Evolutionary conservation across 2,113 vertebrate species (phyloP).

Genomic region (Chrysochloris asiatica): DNA sequence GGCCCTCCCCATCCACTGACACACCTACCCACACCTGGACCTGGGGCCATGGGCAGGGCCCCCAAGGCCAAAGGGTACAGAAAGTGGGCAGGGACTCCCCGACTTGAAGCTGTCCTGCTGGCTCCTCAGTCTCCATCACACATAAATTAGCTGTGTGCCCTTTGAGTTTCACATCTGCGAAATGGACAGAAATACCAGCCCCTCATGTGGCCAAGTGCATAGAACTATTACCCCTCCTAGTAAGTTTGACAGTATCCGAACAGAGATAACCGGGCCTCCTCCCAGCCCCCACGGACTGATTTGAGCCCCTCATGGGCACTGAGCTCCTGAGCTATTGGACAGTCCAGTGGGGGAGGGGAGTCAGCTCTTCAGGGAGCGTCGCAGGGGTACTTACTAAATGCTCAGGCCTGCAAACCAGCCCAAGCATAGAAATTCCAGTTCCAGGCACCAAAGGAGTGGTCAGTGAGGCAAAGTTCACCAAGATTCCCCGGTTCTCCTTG

Average conservation of each 20-base stretch:
- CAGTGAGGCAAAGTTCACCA: not conserved
- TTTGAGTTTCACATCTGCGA: not conserved
- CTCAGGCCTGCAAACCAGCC: not conserved
- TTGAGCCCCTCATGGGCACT: not conserved
- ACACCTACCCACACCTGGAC: no score
- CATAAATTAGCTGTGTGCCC: not conserved
- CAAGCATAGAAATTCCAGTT: no score
- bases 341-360: not conserved
- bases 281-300: not conserved
- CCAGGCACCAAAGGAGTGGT: no score
- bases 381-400: not conserved
- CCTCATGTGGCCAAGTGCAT: not conserved
- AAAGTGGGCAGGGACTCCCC: no score
- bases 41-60: no score
- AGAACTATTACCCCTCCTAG: not conserved
- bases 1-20: not conserved
- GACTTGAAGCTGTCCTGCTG: not conserved
- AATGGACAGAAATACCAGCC: not conserved
- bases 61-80: not conserved
- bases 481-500: not conserved
- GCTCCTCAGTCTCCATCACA: rapidly evolving
- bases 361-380: not conserved
- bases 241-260: no score
- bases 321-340: not conserved
- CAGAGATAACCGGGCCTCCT: not conserved